Conservation (phyloP, 2,113 vertebrate genomes). For the Lagopus leucura region DNA sequence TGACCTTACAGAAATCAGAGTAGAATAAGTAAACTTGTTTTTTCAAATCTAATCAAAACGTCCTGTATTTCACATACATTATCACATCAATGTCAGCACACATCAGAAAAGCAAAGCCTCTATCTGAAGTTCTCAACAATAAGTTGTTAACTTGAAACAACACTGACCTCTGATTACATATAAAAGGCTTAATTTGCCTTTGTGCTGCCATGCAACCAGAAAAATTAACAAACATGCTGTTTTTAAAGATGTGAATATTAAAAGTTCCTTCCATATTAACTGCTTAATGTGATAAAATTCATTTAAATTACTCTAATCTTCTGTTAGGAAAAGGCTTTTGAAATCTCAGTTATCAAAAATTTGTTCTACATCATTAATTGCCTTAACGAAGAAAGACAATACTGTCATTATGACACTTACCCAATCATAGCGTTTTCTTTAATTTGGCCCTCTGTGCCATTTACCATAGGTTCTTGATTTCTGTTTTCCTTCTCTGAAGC, state of each 20-base stretch:
- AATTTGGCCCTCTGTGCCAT: conserved; percentile 87
- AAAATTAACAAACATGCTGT: background rate
- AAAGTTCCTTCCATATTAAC: background rate
- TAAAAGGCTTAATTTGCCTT: background rate
- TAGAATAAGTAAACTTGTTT: background rate
- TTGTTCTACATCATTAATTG: background rate
- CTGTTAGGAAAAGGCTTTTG: background rate
- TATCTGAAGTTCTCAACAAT: background rate
- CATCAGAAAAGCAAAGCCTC: background rate
- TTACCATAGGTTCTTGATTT: conserved; percentile 89
- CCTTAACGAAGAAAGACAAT: background rate
- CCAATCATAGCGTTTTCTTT: conserved; percentile 88
- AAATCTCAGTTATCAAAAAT: background rate
- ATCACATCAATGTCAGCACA: background rate
- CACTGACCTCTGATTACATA: background rate
- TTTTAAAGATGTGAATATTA: background rate
- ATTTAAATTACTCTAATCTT: background rate
- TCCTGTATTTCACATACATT: background rate
- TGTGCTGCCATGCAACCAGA: background rate
- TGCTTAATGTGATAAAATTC: background rate
- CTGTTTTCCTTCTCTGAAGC: conserved; percentile 83
- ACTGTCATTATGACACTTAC: conserved; percentile 74
- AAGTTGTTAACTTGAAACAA: background rate
- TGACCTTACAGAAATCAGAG: background rate
- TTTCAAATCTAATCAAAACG: background rate